A percentile compares a stretch with the other conserved stretches of the same genome.
phyloP scores from a whole-genome alignment of 64 coral and sea anemone species.

The Dendrophyllia cribrosa region DNA sequence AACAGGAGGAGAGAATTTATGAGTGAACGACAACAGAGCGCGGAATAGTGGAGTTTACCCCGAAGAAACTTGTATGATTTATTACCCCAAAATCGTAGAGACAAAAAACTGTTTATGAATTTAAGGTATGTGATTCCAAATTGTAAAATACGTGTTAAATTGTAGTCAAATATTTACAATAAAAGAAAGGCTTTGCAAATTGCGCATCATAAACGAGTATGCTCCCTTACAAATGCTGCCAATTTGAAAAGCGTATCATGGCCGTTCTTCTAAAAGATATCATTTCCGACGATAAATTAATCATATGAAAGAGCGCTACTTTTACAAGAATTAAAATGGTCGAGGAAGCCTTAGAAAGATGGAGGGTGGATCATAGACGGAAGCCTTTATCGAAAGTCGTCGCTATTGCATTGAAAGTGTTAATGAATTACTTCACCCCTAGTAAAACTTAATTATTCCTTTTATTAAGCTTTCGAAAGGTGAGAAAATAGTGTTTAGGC shows the following conservation, averaged over 20 bases:
- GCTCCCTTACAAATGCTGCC: constrained; percentile 13
- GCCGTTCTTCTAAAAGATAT: constrained; percentile 7
- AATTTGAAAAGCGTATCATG: constrained; percentile 20
- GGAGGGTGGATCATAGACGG: background rate
- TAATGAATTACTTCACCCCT: constrained; percentile 45
- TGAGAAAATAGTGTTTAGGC: constrained; percentile 23
- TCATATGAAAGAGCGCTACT: background rate
- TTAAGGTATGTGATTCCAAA: constrained; percentile 29
- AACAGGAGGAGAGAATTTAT: background rate
- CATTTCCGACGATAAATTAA: background rate
- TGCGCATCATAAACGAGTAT: background rate
- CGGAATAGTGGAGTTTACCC: background rate
- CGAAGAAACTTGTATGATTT: constrained; percentile 2
- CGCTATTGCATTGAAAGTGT: constrained; percentile 22
- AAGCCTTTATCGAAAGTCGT: background rate
- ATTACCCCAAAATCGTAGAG: background rate
- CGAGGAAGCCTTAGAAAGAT: background rate
- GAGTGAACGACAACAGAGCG: background rate
- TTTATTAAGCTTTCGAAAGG: constrained; percentile 36
- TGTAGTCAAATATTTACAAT: constrained; percentile 64
- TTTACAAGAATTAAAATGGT: background rate
- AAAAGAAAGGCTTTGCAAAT: constrained; percentile 50
- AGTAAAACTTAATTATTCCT: constrained; percentile 55
- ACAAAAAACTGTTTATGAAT: constrained; percentile 17
- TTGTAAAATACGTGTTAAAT: constrained; percentile 53